Percentiles rank a stretch among this genome's conserved stretches.
phyloP scores from a whole-genome alignment of 2,113 vertebrate species.

The Centropus unirufus region DNA sequence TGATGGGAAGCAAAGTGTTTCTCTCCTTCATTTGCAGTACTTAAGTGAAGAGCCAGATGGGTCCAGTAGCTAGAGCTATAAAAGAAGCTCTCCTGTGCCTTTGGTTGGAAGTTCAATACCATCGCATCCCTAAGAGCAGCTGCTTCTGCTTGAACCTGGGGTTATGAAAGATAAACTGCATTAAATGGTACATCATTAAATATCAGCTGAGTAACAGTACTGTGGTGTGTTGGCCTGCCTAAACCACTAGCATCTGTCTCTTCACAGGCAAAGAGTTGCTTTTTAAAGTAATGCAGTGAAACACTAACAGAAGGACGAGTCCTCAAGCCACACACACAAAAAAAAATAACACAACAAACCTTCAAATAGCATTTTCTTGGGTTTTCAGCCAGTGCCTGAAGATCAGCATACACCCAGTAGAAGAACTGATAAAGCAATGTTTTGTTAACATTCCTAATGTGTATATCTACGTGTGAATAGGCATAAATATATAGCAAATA shows the following conservation, averaged over 20 bases:
- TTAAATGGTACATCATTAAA: slow-evolving; percentile 77
- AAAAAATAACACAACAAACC: background rate
- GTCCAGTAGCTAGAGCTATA: slow-evolving; percentile 42
- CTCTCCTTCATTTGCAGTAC: slow-evolving; percentile 41
- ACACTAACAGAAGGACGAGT: slow-evolving; percentile 14
- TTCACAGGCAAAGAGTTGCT: slow-evolving; percentile 31
- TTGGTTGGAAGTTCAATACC: slow-evolving; percentile 71
- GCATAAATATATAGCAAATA: background rate
- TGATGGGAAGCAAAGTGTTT: slow-evolving; percentile 63
- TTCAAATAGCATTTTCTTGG: background rate
- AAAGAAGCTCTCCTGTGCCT: slow-evolving; percentile 51
- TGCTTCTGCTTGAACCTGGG: slow-evolving; percentile 73
- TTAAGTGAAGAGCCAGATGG: slow-evolving; percentile 65
- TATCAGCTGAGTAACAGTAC: slow-evolving; percentile 68
- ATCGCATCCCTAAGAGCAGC: slow-evolving; percentile 60
- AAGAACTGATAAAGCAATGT: background rate
- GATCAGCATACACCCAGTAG: background rate
- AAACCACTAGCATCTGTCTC: slow-evolving; percentile 57
- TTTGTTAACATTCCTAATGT: background rate
- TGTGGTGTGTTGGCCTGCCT: slow-evolving; percentile 31
- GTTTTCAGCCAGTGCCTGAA: slow-evolving; percentile 11
- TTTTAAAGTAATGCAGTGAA: slow-evolving; percentile 40
- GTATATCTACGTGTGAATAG: background rate
- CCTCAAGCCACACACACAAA: background rate
- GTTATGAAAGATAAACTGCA: slow-evolving; percentile 72